These are phyloP conservation scores for Melanotaenia nigrans DNA, from an alignment of 2,797 vertebrate genomes.

Conservation along the genomic window DNA sequence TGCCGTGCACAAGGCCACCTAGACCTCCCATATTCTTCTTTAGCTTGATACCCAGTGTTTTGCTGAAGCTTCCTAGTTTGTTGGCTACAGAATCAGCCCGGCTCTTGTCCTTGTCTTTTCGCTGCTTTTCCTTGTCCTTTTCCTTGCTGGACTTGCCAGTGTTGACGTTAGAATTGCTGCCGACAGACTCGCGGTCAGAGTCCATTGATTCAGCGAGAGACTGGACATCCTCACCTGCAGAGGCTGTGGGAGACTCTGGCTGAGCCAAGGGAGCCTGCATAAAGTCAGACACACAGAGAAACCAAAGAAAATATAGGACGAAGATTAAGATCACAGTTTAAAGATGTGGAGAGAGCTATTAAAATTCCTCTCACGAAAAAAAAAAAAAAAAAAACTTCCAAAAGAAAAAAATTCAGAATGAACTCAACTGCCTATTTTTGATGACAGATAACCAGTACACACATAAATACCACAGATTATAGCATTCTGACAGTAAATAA, in stretches of 20 bases:
- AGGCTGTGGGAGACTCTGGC: conserved; percentile 97
- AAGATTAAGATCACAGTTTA: background rate
- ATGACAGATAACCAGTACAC: conserved; percentile 33
- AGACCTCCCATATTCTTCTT: conserved; percentile 99
- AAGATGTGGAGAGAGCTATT: background rate
- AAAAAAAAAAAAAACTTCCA: background rate
- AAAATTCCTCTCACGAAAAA: conserved; percentile 5
- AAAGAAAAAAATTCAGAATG: background rate
- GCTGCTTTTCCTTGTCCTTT: conserved; percentile 96
- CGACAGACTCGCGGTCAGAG: conserved; percentile 95
- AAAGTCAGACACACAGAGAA: conserved; percentile 36
- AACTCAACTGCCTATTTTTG: background rate
- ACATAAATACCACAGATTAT: conserved; percentile 28
- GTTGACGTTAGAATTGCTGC: conserved; percentile 97
- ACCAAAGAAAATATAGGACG: conserved; percentile 8
- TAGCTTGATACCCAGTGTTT: conserved; percentile 96
- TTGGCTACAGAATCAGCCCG: conserved; percentile 97
- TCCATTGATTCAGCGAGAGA: conserved; percentile 97
- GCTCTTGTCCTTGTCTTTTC: conserved; percentile 96
- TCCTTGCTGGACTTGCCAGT: conserved; percentile 91
- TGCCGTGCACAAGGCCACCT: conserved; percentile 95
- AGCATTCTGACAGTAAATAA: conserved; percentile 49
- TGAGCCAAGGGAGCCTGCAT: conserved; percentile 95
- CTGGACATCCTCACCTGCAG: conserved; percentile 96
- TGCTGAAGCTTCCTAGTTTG: conserved; percentile 98